Evolutionary conservation across 2,888 invertebrate species (phyloP), one percentile per base, ranked within the genome.

Genomic region (Andrena haemorrhoa): DNA sequence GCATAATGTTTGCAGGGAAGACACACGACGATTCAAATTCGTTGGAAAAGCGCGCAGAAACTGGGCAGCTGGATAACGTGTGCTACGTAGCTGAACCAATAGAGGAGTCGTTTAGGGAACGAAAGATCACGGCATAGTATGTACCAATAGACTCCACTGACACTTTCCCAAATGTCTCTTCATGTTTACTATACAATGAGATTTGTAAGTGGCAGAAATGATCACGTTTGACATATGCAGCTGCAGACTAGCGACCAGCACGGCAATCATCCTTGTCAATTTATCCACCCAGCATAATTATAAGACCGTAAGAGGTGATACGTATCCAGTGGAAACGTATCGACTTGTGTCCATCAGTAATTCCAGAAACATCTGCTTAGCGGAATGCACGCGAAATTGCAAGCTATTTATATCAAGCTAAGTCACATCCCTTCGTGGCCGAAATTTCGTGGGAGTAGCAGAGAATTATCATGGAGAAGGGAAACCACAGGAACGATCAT

Each of bases 1-100:
- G 63, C 61, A 74, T 47, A 65, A 56, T 83, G 82, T 83, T 83
- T 83, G 70, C 82, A 51, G 33, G 71, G 47, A 82, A 83, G 71
- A 83, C 74, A 70, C 53, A 82, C 70, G 63, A 78, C 23, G 41
- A 74, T 83, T 58, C 66, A 75, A 78, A 78, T 68, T 58, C 41
- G 71, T 41, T 51, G 71, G 26, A 68, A 63, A 71, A 74, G 61
- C 66, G 47, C 41, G 35, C 77, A 77, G 73, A 41, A 74, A 70
- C 71, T 51, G 35, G 56, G 51, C 61, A 26, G 56, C 33, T 31
- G 12, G 76, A 41, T 5, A 41, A 41, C 16, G 41, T 16, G 16
- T 41, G 41, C 16, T 16, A 5, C 41, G 0, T 16, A 16, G 0
- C 12, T 41, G 41, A 16, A 41, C 16, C 5, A 41, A 41, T 41